Conservation (phyloP, 2,113 vertebrate species). For the Megaleporinus macrocephalus region DNA sequence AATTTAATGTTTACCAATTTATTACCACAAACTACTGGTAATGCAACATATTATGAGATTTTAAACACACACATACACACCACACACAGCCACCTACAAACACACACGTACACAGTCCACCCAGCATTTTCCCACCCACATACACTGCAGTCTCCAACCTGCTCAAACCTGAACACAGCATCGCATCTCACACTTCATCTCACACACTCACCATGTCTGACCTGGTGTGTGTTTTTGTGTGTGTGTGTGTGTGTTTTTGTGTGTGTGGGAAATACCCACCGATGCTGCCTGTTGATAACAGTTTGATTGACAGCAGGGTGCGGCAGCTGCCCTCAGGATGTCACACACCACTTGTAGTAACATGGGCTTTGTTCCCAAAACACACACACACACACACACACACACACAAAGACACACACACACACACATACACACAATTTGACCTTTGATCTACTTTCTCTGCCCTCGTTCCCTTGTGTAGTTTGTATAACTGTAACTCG, state of each 20-base stretch:
- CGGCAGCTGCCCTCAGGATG: conserved; percentile 22
- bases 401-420: too few relatives aligned
- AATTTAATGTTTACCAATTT: too few relatives aligned
- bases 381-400: conserved; percentile 30
- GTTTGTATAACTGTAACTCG: neutral
- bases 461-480: too few relatives aligned
- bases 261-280: conserved; percentile 23
- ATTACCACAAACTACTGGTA: too few relatives aligned
- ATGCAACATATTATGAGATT: too few relatives aligned
- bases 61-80: neutral
- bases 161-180: conserved; percentile 30
- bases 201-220: neutral
- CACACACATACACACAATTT: conserved; percentile 33
- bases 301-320: conserved; percentile 48
- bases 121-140: conserved; percentile 7
- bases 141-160: conserved; percentile 1
- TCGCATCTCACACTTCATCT: conserved; percentile 43
- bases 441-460: neutral
- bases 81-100: conserved; percentile 6
- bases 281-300: conserved; percentile 24
- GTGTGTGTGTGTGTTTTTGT: conserved; percentile 15
- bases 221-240: conserved; percentile 18
- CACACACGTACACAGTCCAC: conserved; percentile 21
- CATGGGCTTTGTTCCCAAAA: conserved; percentile 2
- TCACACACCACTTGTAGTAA: conserved; percentile 3